Base-by-base conservation (phyloP, 2,888 invertebrate genomes). In the Microctonus aethiopoides region DNA sequence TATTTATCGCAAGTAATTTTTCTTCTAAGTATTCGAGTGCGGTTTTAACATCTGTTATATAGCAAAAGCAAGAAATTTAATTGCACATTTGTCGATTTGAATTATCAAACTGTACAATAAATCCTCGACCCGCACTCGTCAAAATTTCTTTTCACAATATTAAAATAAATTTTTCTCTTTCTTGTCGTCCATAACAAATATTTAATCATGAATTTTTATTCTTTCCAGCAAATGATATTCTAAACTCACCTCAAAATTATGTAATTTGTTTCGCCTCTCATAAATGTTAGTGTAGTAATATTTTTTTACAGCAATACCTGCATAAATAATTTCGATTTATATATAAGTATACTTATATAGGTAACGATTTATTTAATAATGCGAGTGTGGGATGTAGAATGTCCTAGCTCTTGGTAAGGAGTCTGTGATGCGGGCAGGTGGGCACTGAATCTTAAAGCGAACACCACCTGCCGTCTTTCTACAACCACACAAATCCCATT, bases 1-100 rank as follows among this genome's bases (percentile, higher is more conserved):
- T 54, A 59, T 51, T 52, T 24, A 46, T 51, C 11, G 39, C 39
- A n/a, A 24, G 26, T 26, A 67, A 16, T 34, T 34, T 32, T 52
- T 10, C 22, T 26, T 10, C 26, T 20, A 20, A 59, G 32, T 41
- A 46, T 66, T 39, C 24, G 26, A 16, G 24, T 67, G 36, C 46
- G 16, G 32, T 22, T 39, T 63, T 68, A 62, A 68, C 54, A 68
- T 68, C 54, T n/a, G 36, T 39, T 46, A n/a, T n/a, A n/a, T n/a
- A n/a, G n/a, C n/a, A n/a, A n/a, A n/a, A n/a, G n/a, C n/a, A n/a
- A n/a, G n/a, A n/a, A n/a, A n/a, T n/a, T n/a, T n/a, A n/a, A n/a
- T n/a, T n/a, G n/a, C n/a, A n/a, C n/a, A n/a, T n/a, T n/a, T n/a
- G n/a, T n/a, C n/a, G n/a, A n/a, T n/a, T n/a, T n/a, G n/a, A n/a